Evolutionary conservation across 2,888 invertebrate genomes (phyloP).

Genomic region (Lasioglossum malachurum): DNA sequence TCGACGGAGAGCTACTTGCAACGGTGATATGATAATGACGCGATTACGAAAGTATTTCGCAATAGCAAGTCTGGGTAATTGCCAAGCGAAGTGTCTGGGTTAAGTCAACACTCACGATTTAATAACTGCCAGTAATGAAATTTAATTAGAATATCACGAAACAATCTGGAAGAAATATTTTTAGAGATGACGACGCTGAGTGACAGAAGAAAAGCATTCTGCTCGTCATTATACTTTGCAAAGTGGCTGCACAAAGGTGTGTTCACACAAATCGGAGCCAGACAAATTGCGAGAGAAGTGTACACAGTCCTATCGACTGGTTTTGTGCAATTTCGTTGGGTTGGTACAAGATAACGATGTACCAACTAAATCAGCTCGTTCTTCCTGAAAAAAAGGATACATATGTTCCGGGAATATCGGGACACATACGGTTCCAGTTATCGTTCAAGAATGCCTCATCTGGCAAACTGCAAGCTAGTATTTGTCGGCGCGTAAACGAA

Average conservation of each 20-base stretch:
- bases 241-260: background rate
- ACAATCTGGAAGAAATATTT: background rate
- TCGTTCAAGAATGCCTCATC: background rate
- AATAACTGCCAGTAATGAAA: background rate
- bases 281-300: background rate
- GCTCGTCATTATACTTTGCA: background rate
- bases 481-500: constrained; percentile 26
- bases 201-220: too few species aligned
- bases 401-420: background rate
- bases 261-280: background rate
- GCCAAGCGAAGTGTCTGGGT: background rate
- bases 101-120: too few species aligned
- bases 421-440: background rate
- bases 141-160: background rate
- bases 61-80: background rate
- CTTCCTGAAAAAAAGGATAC: background rate
- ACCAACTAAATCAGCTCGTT: background rate
- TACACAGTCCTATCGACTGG: background rate
- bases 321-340: background rate
- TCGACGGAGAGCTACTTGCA: background rate
- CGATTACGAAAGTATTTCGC: background rate
- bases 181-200: too few species aligned
- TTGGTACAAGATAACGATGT: background rate
- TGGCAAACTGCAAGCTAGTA: constrained; percentile 16
- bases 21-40: background rate